These are phyloP conservation scores for Lepidothrix coronata DNA, from an alignment of 2,113 vertebrate species.

Conservation along the genomic window DNA sequence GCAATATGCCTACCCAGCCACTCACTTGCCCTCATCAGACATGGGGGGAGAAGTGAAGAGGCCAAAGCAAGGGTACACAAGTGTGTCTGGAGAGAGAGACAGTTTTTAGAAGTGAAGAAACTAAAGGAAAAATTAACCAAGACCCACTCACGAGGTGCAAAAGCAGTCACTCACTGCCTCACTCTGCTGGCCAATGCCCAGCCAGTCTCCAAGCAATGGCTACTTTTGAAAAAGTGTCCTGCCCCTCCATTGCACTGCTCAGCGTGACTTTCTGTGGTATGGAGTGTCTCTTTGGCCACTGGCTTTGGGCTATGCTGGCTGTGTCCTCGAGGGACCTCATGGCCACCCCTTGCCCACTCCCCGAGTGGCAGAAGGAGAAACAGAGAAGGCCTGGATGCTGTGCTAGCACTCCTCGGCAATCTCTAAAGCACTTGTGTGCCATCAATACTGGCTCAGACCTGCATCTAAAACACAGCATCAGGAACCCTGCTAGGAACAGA, in stretches of 20 bases:
- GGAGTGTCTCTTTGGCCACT: too few relatives aligned
- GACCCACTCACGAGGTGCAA: accelerated
- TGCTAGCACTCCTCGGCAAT: neutral
- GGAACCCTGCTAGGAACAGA: neutral
- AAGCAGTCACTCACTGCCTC: neutral
- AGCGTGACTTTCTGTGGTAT: neutral
- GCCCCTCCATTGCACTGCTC: too few relatives aligned
- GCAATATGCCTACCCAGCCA: too few relatives aligned
- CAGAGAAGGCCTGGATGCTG: accelerated
- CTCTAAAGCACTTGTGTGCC: neutral
- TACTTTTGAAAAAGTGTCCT: neutral
- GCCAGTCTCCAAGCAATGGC: neutral
- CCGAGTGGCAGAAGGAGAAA: neutral
- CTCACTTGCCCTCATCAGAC: too few relatives aligned
- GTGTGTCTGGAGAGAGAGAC: too few relatives aligned
- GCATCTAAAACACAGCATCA: neutral
- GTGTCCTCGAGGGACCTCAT: neutral
- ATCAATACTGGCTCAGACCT: too few relatives aligned
- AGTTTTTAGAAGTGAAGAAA: too few relatives aligned
- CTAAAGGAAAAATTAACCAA: neutral
- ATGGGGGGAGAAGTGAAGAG: too few relatives aligned
- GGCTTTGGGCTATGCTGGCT: neutral
- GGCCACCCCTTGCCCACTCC: neutral
- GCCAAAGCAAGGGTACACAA: too few relatives aligned
- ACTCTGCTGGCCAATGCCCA: accelerated